Percentiles rank a stretch among this genome's conserved stretches.
These are phyloP conservation scores for Cladopsammia gracilis DNA, from an alignment of 64 coral and sea anemone genomes.

Conservation along the genomic window DNA sequence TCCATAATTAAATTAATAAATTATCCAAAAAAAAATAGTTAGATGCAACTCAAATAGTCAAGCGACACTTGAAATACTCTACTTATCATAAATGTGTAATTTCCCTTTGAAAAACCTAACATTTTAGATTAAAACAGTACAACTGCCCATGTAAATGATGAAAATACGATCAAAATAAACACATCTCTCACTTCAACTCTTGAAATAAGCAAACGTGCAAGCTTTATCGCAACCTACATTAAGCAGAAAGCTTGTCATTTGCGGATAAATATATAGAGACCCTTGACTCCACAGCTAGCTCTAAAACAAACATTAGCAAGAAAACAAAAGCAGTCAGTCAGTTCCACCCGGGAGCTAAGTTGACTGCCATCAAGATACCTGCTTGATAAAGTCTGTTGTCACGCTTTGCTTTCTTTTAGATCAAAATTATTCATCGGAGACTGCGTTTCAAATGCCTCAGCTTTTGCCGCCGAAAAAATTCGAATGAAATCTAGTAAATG, in stretches of 20 bases:
- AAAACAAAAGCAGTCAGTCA: background rate
- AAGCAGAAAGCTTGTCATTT: background rate
- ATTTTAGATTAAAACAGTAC: background rate
- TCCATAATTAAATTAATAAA: slow-evolving; percentile 16
- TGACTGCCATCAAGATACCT: slow-evolving; percentile 25
- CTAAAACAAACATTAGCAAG: background rate
- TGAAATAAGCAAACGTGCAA: too few relatives aligned
- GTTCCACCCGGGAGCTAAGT: slow-evolving; percentile 1
- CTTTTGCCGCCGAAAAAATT: too few relatives aligned
- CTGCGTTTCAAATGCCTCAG: too few relatives aligned
- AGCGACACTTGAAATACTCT: slow-evolving; percentile 1
- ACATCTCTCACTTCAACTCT: too few relatives aligned
- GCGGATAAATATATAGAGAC: background rate
- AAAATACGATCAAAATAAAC: too few relatives aligned
- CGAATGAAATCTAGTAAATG: too few relatives aligned
- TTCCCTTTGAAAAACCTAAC: background rate
- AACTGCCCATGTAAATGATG: background rate
- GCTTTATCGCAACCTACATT: too few relatives aligned
- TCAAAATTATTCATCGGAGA: background rate
- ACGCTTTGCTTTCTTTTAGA: background rate
- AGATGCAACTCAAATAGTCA: background rate
- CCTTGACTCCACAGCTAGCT: background rate
- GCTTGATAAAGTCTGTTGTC: slow-evolving; percentile 1
- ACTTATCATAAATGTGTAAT: background rate
- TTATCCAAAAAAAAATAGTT: background rate